A percentile compares a stretch with the other conserved stretches of the same genome.
Conservation (phyloP, 1,140 invertebrate species). For the Vanessa atalanta region DNA sequence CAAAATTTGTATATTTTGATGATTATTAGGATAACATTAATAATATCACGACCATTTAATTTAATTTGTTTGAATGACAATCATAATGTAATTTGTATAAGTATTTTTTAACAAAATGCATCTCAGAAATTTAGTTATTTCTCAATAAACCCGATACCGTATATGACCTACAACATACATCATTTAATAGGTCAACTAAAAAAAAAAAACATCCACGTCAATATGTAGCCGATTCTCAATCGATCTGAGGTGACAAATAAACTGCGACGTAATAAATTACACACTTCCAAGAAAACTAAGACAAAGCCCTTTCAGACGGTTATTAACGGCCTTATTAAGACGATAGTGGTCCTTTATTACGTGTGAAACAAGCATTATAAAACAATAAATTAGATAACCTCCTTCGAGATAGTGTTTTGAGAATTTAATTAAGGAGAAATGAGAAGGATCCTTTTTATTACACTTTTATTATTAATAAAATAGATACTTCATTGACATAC, state of each 20-base stretch:
- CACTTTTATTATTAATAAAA: no score
- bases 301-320: conserved; percentile 33
- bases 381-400: conserved; percentile 37
- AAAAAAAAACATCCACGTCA: neutral
- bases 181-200: neutral
- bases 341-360: conserved; percentile 33
- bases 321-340: conserved; percentile 38
- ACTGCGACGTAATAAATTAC: neutral
- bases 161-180: neutral
- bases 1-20: neutral
- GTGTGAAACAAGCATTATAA: conserved; percentile 40
- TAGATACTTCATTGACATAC: no score
- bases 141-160: no score
- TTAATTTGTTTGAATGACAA: no score
- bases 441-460: neutral
- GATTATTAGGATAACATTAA: no score
- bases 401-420: conserved; percentile 21
- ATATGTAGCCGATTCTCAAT: neutral
- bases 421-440: conserved; percentile 14
- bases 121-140: no score
- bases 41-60: no score
- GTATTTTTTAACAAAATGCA: no score
- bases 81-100: no score
- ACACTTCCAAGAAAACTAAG: conserved; percentile 23
- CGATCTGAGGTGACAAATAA: neutral